These are phyloP conservation scores for Apotomis turbidana DNA, from an alignment of 2,888 invertebrate genomes.

Conservation along the genomic window DNA sequence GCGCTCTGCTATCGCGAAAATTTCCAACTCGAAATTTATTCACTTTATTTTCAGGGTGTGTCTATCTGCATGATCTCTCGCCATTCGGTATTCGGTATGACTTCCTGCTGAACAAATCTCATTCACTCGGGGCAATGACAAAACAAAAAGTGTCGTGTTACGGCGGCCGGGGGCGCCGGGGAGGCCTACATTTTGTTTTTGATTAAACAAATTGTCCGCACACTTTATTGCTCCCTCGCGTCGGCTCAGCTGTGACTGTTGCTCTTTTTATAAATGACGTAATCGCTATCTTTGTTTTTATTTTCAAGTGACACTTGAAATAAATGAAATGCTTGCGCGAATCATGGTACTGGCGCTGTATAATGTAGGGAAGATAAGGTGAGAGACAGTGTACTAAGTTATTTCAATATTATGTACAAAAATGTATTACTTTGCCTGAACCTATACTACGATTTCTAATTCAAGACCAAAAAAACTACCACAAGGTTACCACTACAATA, in stretches of 20 bases:
- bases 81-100: constrained; percentile 43
- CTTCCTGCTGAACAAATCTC: constrained; percentile 65
- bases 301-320: constrained; percentile 17
- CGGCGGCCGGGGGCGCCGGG: constrained; percentile 49
- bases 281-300: constrained; percentile 26
- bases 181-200: constrained; percentile 78
- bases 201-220: constrained; percentile 82
- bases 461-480: too few species aligned
- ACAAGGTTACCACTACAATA: too few species aligned
- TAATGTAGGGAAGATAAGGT: too few species aligned
- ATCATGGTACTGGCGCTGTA: background rate
- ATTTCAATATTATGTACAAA: too few species aligned
- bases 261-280: constrained; percentile 44
- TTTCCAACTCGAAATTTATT: background rate
- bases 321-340: background rate
- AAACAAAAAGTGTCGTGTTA: constrained; percentile 65
- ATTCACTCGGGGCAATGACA: constrained; percentile 57
- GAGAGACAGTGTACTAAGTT: too few species aligned
- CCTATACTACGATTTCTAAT: too few species aligned
- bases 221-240: constrained; percentile 76
- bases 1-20: background rate
- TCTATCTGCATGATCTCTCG: constrained; percentile 45
- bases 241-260: constrained; percentile 57
- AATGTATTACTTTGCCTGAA: too few species aligned
- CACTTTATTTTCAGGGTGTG: background rate